phyloP scores from a whole-genome alignment of 2,888 invertebrate genomes.

The Hedychridium roseum region DNA sequence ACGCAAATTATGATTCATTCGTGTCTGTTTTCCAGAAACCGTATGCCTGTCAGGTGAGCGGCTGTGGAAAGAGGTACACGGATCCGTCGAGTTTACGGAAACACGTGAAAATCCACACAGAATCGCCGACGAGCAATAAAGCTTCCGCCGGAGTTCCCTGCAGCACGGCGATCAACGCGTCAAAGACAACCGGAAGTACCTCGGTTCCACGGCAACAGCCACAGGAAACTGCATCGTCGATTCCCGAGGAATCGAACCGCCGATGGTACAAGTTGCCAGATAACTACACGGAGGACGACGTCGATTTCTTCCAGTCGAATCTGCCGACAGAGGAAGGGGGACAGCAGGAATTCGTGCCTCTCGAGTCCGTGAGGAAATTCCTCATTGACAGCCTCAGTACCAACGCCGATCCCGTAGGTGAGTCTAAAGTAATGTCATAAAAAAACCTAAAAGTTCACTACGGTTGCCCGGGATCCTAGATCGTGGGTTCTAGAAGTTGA shows the following conservation, averaged over 20 bases:
- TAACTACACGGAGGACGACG: constrained; percentile 33
- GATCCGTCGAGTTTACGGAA: constrained; percentile 93
- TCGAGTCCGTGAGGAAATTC: constrained; percentile 52
- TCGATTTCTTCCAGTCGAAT: constrained; percentile 33
- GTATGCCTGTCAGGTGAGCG: constrained; percentile 87
- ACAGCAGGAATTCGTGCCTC: constrained; percentile 57
- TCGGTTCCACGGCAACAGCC: constrained; percentile 14
- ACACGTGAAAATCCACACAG: constrained; percentile 85
- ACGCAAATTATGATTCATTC: no score
- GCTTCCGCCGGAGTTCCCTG: neutral
- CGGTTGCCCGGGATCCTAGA: no score
- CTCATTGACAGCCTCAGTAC: constrained; percentile 45
- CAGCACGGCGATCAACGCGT: constrained; percentile 2
- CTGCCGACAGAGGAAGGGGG: constrained; percentile 42
- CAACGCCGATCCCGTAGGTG: no score
- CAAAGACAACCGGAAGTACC: constrained; percentile 14
- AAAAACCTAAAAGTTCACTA: no score
- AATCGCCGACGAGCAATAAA: constrained; percentile 22
- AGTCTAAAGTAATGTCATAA: no score
- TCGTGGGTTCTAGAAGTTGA: no score
- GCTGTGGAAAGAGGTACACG: constrained; percentile 91
- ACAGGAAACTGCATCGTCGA: constrained; percentile 14
- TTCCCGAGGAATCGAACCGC: constrained; percentile 22
- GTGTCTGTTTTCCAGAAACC: constrained; percentile 76
- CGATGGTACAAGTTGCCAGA: constrained; percentile 32